These are phyloP conservation scores for Serilophus lunatus DNA, from an alignment of 2,113 vertebrate species.

Conservation along the genomic window DNA sequence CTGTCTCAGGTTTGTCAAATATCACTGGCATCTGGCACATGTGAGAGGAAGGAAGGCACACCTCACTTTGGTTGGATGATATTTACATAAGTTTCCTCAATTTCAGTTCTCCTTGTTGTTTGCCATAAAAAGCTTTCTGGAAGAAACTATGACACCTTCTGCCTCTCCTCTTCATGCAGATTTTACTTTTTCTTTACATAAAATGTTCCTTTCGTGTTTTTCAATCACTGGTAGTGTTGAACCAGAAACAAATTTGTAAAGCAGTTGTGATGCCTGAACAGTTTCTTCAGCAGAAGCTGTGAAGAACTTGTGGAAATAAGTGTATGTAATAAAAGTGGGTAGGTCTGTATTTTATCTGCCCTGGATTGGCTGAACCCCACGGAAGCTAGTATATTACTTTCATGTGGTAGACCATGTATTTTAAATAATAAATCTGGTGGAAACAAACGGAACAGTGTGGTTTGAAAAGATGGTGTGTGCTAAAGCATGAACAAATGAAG, in stretches of 20 bases:
- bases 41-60: not conserved
- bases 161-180: not conserved
- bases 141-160: not conserved
- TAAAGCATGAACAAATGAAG: not conserved
- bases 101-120: not conserved
- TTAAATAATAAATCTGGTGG: not conserved
- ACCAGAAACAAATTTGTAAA: not conserved
- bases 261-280: not conserved
- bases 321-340: not conserved
- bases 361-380: not conserved
- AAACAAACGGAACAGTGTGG: not conserved
- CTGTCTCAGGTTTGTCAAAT: not conserved
- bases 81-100: not conserved
- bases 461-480: not conserved
- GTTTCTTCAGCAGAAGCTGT: not conserved
- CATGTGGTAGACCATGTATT: not conserved
- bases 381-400: not conserved
- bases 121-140: not conserved
- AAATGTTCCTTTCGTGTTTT: not conserved
- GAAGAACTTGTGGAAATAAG: not conserved
- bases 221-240: not conserved
- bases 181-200: not conserved
- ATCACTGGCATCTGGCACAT: accelerated
- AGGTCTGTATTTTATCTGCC: not conserved
- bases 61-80: accelerated